Evolutionary conservation across 1,140 invertebrate species (phyloP).

Genomic region (Drosophila nasuta): DNA sequence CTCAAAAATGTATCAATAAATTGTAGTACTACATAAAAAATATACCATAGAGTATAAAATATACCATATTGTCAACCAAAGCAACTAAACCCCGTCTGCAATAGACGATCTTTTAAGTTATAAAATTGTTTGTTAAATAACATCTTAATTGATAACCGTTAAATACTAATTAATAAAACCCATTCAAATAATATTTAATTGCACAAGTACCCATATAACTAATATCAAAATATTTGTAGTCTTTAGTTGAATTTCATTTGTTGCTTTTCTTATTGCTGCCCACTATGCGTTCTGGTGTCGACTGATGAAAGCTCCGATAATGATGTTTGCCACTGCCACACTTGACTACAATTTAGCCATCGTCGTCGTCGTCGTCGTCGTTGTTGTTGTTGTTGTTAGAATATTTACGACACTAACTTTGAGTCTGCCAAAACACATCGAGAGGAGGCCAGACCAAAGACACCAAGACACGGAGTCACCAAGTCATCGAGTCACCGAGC

Average conservation of each 20-base stretch:
- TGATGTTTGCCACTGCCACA: slow-evolving; percentile 41
- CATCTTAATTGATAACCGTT: too few relatives aligned
- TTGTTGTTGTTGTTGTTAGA: not conserved
- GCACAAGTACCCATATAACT: not conserved
- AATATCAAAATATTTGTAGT: not conserved
- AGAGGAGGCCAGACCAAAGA: too few relatives aligned
- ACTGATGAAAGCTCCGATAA: slow-evolving; percentile 41
- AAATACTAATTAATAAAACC: too few relatives aligned
- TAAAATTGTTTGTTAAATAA: too few relatives aligned
- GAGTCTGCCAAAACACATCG: not conserved
- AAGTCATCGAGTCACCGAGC: not conserved
- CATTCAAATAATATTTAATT: too few relatives aligned
- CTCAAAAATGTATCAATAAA: too few relatives aligned
- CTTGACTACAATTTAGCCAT: slow-evolving; percentile 38
- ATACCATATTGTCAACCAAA: too few relatives aligned
- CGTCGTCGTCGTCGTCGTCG: slow-evolving; percentile 12
- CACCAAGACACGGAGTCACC: not conserved
- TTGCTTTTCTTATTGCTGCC: not conserved
- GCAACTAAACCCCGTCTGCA: too few relatives aligned
- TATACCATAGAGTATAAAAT: too few relatives aligned
- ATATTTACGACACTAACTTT: slow-evolving; percentile 49
- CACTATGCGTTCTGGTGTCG: slow-evolving; percentile 18
- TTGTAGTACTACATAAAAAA: too few relatives aligned
- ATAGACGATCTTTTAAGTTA: too few relatives aligned
- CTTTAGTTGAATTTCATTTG: too few relatives aligned